Percentiles rank a stretch among this genome's conserved stretches.
Conservation (phyloP, 35 echinoderm and acorn worm genomes). For the Amphiura filiformis region DNA sequence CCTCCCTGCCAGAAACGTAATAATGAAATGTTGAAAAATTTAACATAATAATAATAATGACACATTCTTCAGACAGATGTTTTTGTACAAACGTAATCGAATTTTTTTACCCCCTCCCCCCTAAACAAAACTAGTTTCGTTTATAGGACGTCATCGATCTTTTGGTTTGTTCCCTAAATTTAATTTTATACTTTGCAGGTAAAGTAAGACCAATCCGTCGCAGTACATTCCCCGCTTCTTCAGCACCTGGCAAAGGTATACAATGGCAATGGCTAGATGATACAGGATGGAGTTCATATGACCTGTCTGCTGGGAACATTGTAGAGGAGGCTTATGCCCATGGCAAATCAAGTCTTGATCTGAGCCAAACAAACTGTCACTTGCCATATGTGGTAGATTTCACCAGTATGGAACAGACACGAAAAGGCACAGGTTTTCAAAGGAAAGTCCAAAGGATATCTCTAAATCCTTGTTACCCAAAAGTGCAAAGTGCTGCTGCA, state of each 20-base stretch:
- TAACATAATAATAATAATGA: too few relatives aligned
- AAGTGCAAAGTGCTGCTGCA: background rate
- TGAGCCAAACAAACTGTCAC: conserved; percentile 58
- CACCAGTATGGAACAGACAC: conserved; percentile 57
- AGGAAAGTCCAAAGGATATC: conserved; percentile 44
- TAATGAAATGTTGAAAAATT: too few relatives aligned
- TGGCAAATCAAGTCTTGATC: conserved; percentile 35
- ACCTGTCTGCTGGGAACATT: conserved; percentile 44
- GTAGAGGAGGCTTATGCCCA: conserved; percentile 60
- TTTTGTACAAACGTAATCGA: too few relatives aligned
- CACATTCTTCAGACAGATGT: too few relatives aligned
- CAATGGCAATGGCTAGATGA: conserved; percentile 89
- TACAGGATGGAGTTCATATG: conserved; percentile 72
- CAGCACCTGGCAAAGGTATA: conserved; percentile 51
- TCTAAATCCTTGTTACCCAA: conserved; percentile 29
- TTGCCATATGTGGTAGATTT: conserved; percentile 76
- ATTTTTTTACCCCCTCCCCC: too few relatives aligned
- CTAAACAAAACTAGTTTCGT: too few relatives aligned
- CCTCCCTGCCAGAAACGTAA: too few relatives aligned
- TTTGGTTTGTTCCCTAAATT: too few relatives aligned
- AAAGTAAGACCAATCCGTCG: conserved; percentile 66
- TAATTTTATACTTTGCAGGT: conserved; percentile 45
- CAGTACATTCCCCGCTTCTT: conserved; percentile 30
- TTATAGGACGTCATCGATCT: too few relatives aligned
- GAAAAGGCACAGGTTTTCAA: conserved; percentile 58